Evolutionary conservation across 1,140 invertebrate genomes (phyloP).

Genomic region (Anoplophora glabripennis): DNA sequence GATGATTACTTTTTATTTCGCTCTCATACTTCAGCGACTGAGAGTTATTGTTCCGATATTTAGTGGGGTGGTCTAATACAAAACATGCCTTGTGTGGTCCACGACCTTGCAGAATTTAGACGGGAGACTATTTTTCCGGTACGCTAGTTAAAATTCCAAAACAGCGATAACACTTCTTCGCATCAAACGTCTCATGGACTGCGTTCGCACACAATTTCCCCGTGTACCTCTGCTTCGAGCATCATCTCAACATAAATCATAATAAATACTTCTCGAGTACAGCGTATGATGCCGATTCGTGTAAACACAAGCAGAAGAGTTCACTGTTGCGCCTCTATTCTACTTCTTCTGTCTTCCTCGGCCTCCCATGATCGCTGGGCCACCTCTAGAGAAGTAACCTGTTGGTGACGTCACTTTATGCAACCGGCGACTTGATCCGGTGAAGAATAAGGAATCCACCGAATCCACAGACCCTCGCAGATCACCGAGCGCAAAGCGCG

Average conservation of each 20-base stretch:
- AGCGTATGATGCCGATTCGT: conserved; percentile 4
- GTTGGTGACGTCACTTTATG: conserved; percentile 16
- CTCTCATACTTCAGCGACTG: too few species aligned
- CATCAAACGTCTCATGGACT: too few species aligned
- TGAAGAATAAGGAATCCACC: conserved; percentile 1
- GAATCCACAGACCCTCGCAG: neutral
- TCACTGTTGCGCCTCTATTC: neutral
- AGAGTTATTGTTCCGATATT: too few species aligned
- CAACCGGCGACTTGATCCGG: conserved; percentile 11
- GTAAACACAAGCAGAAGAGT: conserved; percentile 9
- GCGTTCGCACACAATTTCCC: too few species aligned
- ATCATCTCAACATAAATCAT: conserved; percentile 2
- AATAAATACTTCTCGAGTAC: conserved; percentile 3
- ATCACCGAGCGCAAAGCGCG: neutral
- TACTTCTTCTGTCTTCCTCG: conserved; percentile 10
- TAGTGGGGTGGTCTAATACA: too few species aligned
- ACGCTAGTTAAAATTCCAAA: too few species aligned
- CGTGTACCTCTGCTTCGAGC: too few species aligned
- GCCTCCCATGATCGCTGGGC: conserved; percentile 18
- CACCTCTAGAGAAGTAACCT: conserved; percentile 18
- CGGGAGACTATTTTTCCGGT: too few species aligned
- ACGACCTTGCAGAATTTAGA: too few species aligned
- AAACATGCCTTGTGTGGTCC: too few species aligned
- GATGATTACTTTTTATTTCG: too few species aligned
- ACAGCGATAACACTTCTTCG: too few species aligned